phyloP scores from a whole-genome alignment of 2,113 vertebrate genomes.

The Emydura subglobosa region DNA sequence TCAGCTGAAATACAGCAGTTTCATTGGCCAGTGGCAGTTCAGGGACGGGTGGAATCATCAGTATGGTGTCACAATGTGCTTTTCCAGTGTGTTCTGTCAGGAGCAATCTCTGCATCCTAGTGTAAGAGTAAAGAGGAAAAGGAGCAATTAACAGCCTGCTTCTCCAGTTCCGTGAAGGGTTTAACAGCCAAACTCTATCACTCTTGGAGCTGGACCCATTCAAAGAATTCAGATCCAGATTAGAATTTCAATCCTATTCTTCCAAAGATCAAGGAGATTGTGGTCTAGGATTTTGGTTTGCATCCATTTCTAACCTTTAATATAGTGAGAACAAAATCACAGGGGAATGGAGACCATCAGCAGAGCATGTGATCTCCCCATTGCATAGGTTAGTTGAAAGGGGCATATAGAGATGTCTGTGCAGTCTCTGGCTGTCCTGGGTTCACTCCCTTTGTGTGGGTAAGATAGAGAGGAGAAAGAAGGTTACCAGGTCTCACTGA shows the following conservation, averaged over 20 bases:
- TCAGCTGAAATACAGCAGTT: neutral
- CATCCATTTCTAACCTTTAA: neutral
- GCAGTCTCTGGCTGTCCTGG: too few relatives aligned
- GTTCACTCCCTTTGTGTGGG: too few relatives aligned
- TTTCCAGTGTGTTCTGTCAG: neutral
- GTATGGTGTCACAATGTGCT: neutral
- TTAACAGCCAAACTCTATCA: neutral
- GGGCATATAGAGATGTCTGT: too few relatives aligned
- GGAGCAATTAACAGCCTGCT: neutral
- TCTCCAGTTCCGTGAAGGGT: neutral
- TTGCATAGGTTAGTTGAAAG: neutral
- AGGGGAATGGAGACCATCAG: neutral
- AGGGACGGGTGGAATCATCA: accelerated
- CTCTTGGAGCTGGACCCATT: neutral
- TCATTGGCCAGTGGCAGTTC: neutral
- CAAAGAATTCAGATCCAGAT: neutral
- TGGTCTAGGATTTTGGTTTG: neutral
- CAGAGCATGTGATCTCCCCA: neutral
- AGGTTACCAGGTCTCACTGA: too few relatives aligned
- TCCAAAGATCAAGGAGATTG: neutral
- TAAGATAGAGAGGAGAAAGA: too few relatives aligned
- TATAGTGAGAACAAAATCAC: neutral
- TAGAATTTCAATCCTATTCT: too few relatives aligned
- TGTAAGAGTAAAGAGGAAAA: neutral
- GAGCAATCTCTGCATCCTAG: neutral